Percentiles rank a stretch among this genome's conserved stretches.
These are phyloP conservation scores for Tichodroma muraria DNA, from an alignment of 2,113 vertebrate species.

Conservation along the genomic window DNA sequence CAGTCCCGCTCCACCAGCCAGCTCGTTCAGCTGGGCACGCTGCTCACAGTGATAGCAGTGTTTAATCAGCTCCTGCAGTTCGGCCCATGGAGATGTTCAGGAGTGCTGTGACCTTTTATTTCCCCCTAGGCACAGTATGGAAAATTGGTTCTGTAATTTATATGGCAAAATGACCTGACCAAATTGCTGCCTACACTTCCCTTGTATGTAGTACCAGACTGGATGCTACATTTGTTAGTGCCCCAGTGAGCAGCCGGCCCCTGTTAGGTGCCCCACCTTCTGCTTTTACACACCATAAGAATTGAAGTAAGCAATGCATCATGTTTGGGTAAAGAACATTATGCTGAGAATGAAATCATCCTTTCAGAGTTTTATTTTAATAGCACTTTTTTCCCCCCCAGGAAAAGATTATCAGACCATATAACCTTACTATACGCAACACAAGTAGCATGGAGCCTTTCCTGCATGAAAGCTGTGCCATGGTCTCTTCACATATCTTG, in stretches of 20 bases:
- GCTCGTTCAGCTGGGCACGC: rapidly evolving
- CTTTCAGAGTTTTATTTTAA: neutral
- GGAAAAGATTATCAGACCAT: neutral
- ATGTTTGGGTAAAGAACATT: neutral
- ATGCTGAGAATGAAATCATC: neutral
- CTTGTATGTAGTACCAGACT: neutral
- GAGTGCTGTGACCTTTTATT: neutral
- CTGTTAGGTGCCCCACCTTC: neutral
- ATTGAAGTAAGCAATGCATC: neutral
- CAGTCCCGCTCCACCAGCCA: rapidly evolving
- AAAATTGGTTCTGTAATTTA: neutral
- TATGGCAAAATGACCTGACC: neutral
- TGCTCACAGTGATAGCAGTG: neutral
- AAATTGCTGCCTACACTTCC: neutral
- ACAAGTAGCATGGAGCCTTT: neutral
- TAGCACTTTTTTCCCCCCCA: too few relatives aligned
- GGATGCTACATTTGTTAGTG: neutral
- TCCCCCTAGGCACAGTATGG: neutral
- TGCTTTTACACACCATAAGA: neutral
- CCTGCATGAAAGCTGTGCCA: neutral
- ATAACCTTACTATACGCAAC: neutral
- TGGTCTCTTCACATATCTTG: neutral
- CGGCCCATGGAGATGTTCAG: neutral
- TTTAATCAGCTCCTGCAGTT: neutral
- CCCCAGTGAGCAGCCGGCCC: neutral